phyloP scores from a whole-genome alignment of 2,888 invertebrate genomes.

The Oxystoma pomonae region DNA sequence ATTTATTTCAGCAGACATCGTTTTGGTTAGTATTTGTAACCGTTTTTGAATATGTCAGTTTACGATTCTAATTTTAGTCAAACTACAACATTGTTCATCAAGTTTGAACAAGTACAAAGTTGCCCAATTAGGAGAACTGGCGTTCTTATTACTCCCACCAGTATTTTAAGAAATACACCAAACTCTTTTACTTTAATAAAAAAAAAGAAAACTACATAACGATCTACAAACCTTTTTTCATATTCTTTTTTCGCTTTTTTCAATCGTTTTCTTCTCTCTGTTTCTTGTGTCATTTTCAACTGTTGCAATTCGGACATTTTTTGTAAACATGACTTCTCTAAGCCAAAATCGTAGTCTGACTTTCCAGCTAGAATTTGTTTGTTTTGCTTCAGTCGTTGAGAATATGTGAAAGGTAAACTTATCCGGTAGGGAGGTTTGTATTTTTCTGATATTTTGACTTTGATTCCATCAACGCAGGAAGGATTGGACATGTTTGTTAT shows the following conservation, averaged over 20 bases:
- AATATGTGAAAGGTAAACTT: slow-evolving; percentile 55
- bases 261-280: slow-evolving; percentile 55
- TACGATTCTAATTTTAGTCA: too few species aligned
- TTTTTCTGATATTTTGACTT: slow-evolving; percentile 84
- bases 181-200: too few species aligned
- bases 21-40: too few species aligned
- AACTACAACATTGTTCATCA: too few species aligned
- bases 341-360: slow-evolving; percentile 66
- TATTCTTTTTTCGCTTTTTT: slow-evolving; percentile 47
- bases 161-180: too few species aligned
- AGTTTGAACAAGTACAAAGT: too few species aligned
- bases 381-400: slow-evolving; percentile 52
- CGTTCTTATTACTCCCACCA: too few species aligned
- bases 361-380: slow-evolving; percentile 53
- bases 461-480: slow-evolving; percentile 75
- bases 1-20: too few species aligned
- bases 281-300: slow-evolving; percentile 58
- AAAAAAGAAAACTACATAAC: too few species aligned
- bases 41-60: too few species aligned
- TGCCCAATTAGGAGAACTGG: too few species aligned
- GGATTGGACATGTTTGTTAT: not conserved
- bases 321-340: slow-evolving; percentile 68
- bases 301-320: slow-evolving; percentile 69
- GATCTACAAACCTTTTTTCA: slow-evolving; percentile 14
- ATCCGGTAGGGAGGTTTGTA: slow-evolving; percentile 77